Conservation (phyloP, 2,888 invertebrate genomes). For the Campoplex capitator region DNA sequence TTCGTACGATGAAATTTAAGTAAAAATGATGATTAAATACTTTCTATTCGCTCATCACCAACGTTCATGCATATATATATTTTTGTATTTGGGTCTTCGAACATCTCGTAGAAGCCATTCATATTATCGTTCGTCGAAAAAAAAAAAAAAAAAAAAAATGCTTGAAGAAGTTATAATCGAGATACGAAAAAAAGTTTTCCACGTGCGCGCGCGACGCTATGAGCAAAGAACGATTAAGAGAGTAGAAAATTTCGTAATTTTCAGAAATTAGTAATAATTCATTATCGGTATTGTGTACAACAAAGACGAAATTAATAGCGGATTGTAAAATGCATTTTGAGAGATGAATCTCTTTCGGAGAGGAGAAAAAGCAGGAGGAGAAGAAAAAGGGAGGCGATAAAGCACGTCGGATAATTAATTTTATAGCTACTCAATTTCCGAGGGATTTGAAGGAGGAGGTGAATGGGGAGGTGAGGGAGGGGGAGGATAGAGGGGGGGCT, state of each 20-base stretch:
- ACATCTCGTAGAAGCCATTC: neutral
- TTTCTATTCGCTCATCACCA: neutral
- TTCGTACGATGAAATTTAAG: conserved; percentile 1
- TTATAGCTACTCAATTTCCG: conserved; percentile 85
- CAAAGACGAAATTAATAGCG: conserved; percentile 17
- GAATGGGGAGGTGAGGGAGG: too few relatives aligned
- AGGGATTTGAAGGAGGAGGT: conserved; percentile 78
- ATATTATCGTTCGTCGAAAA: neutral
- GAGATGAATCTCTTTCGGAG: conserved; percentile 38
- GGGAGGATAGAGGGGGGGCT: conserved; percentile 16
- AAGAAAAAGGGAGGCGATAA: conserved; percentile 77
- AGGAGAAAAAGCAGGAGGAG: conserved; percentile 31
- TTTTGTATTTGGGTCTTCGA: neutral
- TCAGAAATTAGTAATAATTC: neutral
- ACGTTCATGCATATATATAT: neutral
- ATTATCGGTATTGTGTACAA: neutral
- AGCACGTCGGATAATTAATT: conserved; percentile 84
- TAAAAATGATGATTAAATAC: conserved; percentile 29
- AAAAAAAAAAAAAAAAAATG: conserved; percentile 21
- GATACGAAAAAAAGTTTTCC: neutral
- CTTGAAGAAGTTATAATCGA: neutral
- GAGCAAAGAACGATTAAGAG: neutral
- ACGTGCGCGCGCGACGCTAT: neutral
- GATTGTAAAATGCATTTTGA: conserved; percentile 65
- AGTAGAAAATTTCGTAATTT: neutral